A percentile compares a stretch with the other conserved stretches of the same genome.
Evolutionary conservation across 2,113 vertebrate species (phyloP).

Genomic region (Bungarus multicinctus): DNA sequence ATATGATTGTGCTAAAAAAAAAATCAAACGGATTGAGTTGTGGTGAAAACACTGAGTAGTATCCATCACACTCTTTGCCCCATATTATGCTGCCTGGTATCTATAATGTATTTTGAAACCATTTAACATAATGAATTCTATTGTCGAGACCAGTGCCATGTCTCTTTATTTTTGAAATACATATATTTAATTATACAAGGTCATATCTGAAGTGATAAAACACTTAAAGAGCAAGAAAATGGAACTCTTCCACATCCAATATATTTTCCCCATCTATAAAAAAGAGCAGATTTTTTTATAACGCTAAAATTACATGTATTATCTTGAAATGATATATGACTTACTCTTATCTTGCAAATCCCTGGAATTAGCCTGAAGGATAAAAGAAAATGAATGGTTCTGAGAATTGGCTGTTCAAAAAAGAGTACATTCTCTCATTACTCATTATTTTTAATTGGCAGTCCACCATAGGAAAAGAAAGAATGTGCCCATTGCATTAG

Average conservation of each 20-base stretch:
- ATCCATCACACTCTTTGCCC: conserved; percentile 63
- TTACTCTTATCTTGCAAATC: conserved; percentile 72
- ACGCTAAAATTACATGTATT: conserved; percentile 77
- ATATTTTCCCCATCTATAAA: conserved; percentile 66
- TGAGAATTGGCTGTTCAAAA: conserved; percentile 67
- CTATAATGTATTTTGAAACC: conserved; percentile 75
- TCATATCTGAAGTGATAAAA: conserved; percentile 76
- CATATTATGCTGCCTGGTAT: conserved; percentile 67
- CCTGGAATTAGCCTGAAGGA: conserved; percentile 69
- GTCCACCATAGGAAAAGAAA: conserved; percentile 51
- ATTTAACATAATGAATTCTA: conserved; percentile 67
- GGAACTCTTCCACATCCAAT: conserved; percentile 73
- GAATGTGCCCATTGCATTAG: conserved; percentile 54
- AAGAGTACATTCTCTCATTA: conserved; percentile 57
- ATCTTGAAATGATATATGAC: conserved; percentile 77
- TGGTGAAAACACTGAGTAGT: conserved; percentile 64
- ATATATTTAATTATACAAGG: conserved; percentile 82
- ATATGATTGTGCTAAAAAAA: conserved; percentile 64
- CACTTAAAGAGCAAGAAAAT: conserved; percentile 73
- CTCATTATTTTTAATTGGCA: conserved; percentile 62
- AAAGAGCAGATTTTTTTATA: conserved; percentile 70
- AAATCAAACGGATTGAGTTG: conserved; percentile 66
- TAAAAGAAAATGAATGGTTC: conserved; percentile 73
- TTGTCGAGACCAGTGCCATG: conserved; percentile 70
- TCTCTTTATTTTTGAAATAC: conserved; percentile 76